A percentile compares a stretch with the other conserved stretches of the same genome.
phyloP scores from a whole-genome alignment of 1,140 invertebrate species.

The Cotesia vestalis region DNA sequence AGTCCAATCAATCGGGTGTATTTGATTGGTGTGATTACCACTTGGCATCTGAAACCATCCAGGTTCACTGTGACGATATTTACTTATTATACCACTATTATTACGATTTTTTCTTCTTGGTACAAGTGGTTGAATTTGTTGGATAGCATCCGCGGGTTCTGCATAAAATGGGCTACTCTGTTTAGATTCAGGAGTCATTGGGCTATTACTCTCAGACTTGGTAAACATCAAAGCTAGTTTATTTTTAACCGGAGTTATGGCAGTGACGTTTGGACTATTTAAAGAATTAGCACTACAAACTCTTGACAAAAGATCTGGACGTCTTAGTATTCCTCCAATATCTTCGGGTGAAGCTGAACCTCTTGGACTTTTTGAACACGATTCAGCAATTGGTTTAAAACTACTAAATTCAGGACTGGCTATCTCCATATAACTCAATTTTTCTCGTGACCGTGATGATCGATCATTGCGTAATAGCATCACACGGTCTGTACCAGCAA shows the following conservation, averaged over 20 bases:
- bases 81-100: slow-evolving; percentile 54
- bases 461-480: slow-evolving; percentile 39
- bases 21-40: slow-evolving; percentile 52
- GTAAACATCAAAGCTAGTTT: slow-evolving; percentile 59
- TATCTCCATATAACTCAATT: slow-evolving; percentile 58
- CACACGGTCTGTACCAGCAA: slow-evolving; percentile 52
- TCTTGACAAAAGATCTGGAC: slow-evolving; percentile 74
- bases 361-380: slow-evolving; percentile 46
- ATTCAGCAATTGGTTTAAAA: slow-evolving; percentile 58
- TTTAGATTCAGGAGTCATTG: slow-evolving; percentile 64
- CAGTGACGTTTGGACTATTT: slow-evolving; percentile 56
- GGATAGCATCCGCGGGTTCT: slow-evolving; percentile 88
- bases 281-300: slow-evolving; percentile 69
- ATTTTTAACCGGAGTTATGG: slow-evolving; percentile 55
- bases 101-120: slow-evolving; percentile 52
- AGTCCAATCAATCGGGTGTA: slow-evolving; percentile 71
- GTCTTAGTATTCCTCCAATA: slow-evolving; percentile 62
- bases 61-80: slow-evolving; percentile 73
- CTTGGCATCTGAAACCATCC: slow-evolving; percentile 67
- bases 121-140: slow-evolving; percentile 63
- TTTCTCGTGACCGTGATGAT: slow-evolving; percentile 46
- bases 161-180: slow-evolving; percentile 90
- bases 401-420: slow-evolving; percentile 62
- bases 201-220: slow-evolving; percentile 59
- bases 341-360: slow-evolving; percentile 51